phyloP scores from a whole-genome alignment of 2,888 invertebrate genomes.

The Andrena haemorrhoa region DNA sequence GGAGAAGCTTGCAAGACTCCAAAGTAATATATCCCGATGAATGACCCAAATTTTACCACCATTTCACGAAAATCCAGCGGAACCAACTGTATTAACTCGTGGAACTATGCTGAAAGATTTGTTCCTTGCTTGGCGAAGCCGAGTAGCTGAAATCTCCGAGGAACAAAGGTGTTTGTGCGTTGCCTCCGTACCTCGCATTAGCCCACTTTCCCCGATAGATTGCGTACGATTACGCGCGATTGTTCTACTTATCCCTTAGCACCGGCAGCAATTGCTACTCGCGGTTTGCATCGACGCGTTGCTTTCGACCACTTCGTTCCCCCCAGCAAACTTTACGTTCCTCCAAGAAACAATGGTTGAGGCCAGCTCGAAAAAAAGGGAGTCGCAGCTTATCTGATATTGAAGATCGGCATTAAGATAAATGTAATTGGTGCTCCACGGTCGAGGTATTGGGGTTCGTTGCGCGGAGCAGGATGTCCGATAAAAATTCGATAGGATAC shows the following conservation, averaged over 20 bases:
- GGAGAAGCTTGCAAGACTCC: no score
- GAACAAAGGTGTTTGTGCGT: slow-evolving; percentile 67
- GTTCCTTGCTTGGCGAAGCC: slow-evolving; percentile 1
- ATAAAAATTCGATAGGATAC: background rate
- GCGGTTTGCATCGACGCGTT: slow-evolving; percentile 33
- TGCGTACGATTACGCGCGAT: slow-evolving; percentile 74
- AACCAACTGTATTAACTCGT: background rate
- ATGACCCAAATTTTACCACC: background rate
- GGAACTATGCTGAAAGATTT: background rate
- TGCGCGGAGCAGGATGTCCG: background rate
- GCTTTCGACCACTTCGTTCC: slow-evolving; percentile 49
- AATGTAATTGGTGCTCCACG: slow-evolving; percentile 41
- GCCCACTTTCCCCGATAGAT: slow-evolving; percentile 74
- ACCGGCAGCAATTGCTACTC: slow-evolving; percentile 38
- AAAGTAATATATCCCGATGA: no score
- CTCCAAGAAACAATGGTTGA: slow-evolving; percentile 33
- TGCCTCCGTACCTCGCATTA: slow-evolving; percentile 61
- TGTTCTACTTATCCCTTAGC: slow-evolving; percentile 69
- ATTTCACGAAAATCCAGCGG: background rate
- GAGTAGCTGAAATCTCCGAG: slow-evolving; percentile 42
- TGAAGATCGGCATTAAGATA: slow-evolving; percentile 39
- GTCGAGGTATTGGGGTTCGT: background rate
- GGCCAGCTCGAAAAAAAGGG: slow-evolving; percentile 15
- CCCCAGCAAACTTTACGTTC: background rate
- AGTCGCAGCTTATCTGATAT: slow-evolving; percentile 36